Percentiles rank a stretch among this genome's conserved stretches.
Conservation (phyloP, 2,113 vertebrate species). For the Sigmodon hispidus region DNA sequence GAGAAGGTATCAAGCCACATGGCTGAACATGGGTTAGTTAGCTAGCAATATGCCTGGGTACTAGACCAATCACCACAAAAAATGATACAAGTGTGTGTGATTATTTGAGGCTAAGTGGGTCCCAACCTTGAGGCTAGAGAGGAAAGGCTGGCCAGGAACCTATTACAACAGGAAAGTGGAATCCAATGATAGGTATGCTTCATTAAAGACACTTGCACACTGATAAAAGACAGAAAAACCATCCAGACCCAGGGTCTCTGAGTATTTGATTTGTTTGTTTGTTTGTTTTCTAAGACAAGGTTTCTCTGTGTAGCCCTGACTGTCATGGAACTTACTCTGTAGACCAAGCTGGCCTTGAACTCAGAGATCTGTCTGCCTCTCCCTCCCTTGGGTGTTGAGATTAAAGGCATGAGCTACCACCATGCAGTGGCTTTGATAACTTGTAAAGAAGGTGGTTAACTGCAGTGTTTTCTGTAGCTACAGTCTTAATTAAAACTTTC, state of each 20-base stretch:
- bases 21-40: no score
- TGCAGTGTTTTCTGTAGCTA: background rate
- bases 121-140: no score
- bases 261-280: background rate
- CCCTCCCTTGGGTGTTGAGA: fast-evolving
- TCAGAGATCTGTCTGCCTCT: background rate
- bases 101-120: no score
- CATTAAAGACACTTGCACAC: background rate
- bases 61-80: no score
- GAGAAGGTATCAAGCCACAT: no score
- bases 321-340: background rate
- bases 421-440: background rate
- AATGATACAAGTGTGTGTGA: no score
- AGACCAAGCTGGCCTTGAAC: background rate
- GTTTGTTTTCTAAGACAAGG: background rate
- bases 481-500: background rate
- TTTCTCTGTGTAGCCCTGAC: background rate
- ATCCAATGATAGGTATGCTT: background rate
- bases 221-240: background rate
- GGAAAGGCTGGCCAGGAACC: no score
- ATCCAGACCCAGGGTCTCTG: background rate
- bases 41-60: no score
- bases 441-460: background rate
- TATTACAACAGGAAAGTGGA: no score
- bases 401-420: background rate